A percentile compares a stretch with the other conserved stretches of the same genome.
Conservation (phyloP, 2,113 vertebrate genomes). For the Coturnix japonica region DNA sequence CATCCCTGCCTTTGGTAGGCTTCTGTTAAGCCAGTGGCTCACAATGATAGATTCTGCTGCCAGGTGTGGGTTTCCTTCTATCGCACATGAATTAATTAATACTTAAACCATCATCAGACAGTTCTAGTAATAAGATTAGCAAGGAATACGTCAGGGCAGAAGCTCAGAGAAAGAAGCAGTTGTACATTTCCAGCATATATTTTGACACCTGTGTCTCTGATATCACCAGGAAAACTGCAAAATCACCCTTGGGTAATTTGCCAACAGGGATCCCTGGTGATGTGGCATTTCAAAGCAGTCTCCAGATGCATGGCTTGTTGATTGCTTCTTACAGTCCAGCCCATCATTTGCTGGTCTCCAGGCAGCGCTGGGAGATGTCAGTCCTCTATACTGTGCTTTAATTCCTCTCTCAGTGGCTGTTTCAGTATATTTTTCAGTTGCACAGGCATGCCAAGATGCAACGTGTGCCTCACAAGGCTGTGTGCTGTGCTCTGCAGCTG, state of each 20-base stretch:
- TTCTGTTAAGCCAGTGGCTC: neutral
- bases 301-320: neutral
- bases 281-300: accelerated
- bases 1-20: neutral
- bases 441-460: neutral
- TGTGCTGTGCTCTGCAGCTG: neutral
- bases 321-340: neutral
- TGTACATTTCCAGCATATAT: neutral
- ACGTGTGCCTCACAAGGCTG: accelerated
- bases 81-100: too few relatives aligned
- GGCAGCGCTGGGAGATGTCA: too few relatives aligned
- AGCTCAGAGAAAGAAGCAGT: neutral
- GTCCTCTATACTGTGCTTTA: accelerated
- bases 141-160: neutral
- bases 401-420: neutral
- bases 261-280: neutral
- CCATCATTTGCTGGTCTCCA: neutral
- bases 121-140: neutral
- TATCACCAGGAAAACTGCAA: neutral
- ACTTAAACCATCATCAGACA: neutral
- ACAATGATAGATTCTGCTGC: neutral
- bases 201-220: neutral
- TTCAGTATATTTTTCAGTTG: neutral
- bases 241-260: neutral
- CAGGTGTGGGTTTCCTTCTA: neutral